Conservation (phyloP, 1,140 invertebrate genomes). For the Anastrepha ludens region DNA sequence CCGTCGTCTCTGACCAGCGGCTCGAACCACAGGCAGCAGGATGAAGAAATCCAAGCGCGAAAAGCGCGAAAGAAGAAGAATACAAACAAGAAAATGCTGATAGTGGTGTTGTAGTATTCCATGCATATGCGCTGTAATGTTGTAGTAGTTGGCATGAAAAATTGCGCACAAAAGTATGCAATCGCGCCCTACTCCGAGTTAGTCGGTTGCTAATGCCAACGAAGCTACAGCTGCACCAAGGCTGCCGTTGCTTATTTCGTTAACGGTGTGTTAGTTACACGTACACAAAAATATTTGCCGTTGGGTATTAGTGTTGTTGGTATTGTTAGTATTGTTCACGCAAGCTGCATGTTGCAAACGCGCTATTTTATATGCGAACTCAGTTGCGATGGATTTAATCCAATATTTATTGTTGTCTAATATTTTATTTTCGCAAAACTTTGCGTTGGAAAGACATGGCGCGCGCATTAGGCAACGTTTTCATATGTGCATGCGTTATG, state of each 20-base stretch:
- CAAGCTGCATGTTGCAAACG: constrained; percentile 10
- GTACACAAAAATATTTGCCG: neutral
- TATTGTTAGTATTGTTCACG: constrained; percentile 21
- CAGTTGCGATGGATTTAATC: constrained; percentile 49
- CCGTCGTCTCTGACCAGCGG: neutral
- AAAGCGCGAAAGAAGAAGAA: neutral
- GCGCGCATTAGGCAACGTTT: neutral
- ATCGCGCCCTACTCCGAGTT: neutral
- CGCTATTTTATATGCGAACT: constrained; percentile 29
- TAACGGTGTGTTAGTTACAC: neutral
- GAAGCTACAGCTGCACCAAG: neutral
- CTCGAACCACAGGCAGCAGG: neutral
- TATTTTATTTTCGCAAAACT: constrained; percentile 47
- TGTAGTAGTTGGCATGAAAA: constrained; percentile 25
- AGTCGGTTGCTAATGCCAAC: neutral
- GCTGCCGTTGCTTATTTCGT: neutral
- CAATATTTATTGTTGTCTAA: constrained; percentile 52
- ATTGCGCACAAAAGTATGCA: constrained; percentile 43
- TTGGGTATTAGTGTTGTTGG: neutral
- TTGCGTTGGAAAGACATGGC: neutral
- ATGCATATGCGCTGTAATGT: neutral
- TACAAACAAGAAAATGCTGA: neutral
- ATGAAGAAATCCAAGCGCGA: neutral
- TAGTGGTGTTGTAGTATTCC: neutral
- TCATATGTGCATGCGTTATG: neutral